Evolutionary conservation across 2,113 vertebrate species (phyloP).

Genomic region (Alosa alosa): DNA sequence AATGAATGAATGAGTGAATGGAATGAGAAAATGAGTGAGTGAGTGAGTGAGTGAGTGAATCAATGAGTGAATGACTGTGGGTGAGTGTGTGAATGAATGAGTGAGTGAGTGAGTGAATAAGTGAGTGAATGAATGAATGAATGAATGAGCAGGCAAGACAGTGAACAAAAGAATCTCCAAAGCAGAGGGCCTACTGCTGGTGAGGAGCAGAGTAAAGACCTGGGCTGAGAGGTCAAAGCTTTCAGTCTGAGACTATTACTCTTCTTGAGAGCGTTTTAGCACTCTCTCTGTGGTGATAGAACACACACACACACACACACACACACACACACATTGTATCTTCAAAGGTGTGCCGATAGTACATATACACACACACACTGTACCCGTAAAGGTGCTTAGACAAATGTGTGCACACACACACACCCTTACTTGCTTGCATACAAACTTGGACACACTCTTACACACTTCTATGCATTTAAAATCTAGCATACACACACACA

Average conservation of each 20-base stretch:
- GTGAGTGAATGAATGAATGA: background rate
- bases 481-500: background rate
- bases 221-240: background rate
- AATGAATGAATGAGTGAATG: background rate
- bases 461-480: background rate
- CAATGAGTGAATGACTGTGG: background rate
- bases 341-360: slow-evolving; percentile 24
- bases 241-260: background rate
- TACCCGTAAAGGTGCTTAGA: slow-evolving; percentile 30
- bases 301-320: slow-evolving; percentile 1
- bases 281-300: background rate
- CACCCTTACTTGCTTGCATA: slow-evolving; percentile 25
- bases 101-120: background rate
- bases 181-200: no score
- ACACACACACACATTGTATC: background rate
- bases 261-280: background rate
- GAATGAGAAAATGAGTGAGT: background rate
- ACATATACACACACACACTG: slow-evolving; percentile 17
- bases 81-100: background rate
- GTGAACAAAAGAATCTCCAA: background rate
- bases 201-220: background rate
- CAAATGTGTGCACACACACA: slow-evolving; percentile 23
- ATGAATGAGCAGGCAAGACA: background rate
- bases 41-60: background rate
- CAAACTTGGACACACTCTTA: slow-evolving; percentile 5